Evolutionary conservation across 1,140 invertebrate genomes (phyloP).

Genomic region (Acromyrmex heyeri): DNA sequence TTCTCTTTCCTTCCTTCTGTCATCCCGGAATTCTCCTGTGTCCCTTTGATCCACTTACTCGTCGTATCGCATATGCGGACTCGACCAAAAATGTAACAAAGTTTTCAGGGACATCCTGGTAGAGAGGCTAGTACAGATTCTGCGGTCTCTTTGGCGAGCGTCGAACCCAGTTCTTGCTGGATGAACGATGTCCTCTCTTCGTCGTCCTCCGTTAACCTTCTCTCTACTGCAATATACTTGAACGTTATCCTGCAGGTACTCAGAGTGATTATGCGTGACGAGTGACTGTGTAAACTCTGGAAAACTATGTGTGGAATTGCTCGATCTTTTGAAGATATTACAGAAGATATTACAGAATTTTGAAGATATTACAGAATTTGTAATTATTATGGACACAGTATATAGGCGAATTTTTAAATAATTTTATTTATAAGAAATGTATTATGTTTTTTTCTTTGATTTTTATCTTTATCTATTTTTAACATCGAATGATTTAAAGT

Average conservation of each 20-base stretch:
- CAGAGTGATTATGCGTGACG: conserved; percentile 29
- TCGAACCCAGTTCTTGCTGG: conserved; percentile 69
- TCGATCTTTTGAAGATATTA: neutral
- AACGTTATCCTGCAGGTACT: conserved; percentile 26
- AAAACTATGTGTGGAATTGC: neutral
- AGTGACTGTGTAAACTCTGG: neutral
- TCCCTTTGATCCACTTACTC: conserved; percentile 84
- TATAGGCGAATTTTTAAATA: neutral
- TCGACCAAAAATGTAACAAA: conserved; percentile 85
- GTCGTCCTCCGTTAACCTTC: conserved; percentile 12
- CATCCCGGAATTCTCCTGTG: conserved; percentile 65
- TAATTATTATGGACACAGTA: neutral
- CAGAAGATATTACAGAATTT: neutral
- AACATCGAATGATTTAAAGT: neutral
- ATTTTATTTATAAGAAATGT: neutral
- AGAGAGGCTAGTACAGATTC: conserved; percentile 81
- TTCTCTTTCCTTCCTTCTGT: conserved; percentile 46
- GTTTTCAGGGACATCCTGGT: conserved; percentile 79
- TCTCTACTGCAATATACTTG: conserved; percentile 32
- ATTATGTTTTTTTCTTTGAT: neutral
- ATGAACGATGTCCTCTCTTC: conserved; percentile 48
- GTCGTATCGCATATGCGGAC: conserved; percentile 77
- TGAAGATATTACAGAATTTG: neutral
- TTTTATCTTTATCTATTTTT: neutral
- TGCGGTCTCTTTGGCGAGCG: conserved; percentile 83